These are phyloP conservation scores for Tetraodon nigroviridis DNA, from an alignment of 2,113 vertebrate species.

Conservation along the genomic window DNA sequence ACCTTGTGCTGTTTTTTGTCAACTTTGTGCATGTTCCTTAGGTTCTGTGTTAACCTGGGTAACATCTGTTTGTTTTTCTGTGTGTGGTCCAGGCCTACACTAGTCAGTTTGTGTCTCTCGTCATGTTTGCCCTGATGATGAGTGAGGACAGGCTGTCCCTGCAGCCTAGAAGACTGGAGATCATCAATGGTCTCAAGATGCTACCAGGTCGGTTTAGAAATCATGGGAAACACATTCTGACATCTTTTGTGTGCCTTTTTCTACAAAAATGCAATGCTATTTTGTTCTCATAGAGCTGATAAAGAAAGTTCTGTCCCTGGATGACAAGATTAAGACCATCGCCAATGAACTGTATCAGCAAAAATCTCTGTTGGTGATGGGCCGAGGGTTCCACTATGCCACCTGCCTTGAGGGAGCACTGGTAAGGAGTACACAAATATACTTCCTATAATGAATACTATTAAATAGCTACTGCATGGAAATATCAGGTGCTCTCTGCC, in stretches of 20 bases:
- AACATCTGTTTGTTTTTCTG: background rate
- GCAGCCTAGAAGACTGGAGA: constrained; percentile 85
- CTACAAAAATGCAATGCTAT: background rate
- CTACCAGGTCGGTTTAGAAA: constrained; percentile 79
- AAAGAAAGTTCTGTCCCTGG: constrained; percentile 84
- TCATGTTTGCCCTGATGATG: constrained; percentile 95
- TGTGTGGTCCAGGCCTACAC: constrained; percentile 85
- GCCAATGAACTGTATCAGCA: constrained; percentile 88
- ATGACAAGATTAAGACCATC: constrained; percentile 85
- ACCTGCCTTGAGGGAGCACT: constrained; percentile 96
- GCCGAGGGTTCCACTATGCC: constrained; percentile 92
- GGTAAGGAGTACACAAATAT: constrained; percentile 72
- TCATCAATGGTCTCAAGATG: constrained; percentile 79
- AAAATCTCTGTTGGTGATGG: constrained; percentile 91
- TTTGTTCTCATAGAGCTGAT: constrained; percentile 73
- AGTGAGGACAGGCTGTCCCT: constrained; percentile 92
- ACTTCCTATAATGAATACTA: background rate
- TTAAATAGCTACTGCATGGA: no score
- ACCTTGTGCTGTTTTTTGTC: no score
- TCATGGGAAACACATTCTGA: background rate
- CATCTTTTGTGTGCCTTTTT: background rate
- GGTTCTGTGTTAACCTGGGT: no score
- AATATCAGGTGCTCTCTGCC: background rate
- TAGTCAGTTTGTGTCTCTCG: constrained; percentile 90
- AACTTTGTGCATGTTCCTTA: no score